These are phyloP conservation scores for Philonicus albiceps DNA, from an alignment of 2,888 invertebrate species.

Conservation along the genomic window DNA sequence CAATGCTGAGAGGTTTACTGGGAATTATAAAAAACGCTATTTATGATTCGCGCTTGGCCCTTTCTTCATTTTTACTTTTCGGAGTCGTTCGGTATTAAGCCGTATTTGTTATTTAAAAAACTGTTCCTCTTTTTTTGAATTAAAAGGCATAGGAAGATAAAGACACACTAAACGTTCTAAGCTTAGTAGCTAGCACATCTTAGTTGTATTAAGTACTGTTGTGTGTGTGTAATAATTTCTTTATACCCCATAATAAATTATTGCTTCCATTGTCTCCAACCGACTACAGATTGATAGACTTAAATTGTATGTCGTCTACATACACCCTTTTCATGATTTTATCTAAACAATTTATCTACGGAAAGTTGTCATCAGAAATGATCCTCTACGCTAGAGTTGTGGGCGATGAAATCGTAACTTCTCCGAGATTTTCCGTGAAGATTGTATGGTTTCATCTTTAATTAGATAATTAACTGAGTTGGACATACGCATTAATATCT, in stretches of 20 bases:
- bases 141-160: too few relatives aligned
- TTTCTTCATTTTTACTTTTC: too few relatives aligned
- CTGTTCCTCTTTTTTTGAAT: too few relatives aligned
- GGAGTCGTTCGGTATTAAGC: too few relatives aligned
- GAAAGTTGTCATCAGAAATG: background rate
- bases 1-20: too few relatives aligned
- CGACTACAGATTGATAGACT: background rate
- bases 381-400: background rate
- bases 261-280: background rate
- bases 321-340: background rate
- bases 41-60: too few relatives aligned
- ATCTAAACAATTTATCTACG: background rate
- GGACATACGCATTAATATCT: background rate
- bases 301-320: background rate
- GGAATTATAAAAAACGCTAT: too few relatives aligned
- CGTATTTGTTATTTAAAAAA: too few relatives aligned
- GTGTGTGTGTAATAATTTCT: background rate
- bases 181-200: too few relatives aligned
- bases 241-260: background rate
- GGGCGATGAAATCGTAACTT: background rate
- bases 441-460: background rate
- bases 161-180: too few relatives aligned
- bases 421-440: background rate
- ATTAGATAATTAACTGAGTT: background rate
- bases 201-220: too few relatives aligned